Evolutionary conservation across 2,113 vertebrate genomes (phyloP).

Genomic region (Odobenus rosmarus): DNA sequence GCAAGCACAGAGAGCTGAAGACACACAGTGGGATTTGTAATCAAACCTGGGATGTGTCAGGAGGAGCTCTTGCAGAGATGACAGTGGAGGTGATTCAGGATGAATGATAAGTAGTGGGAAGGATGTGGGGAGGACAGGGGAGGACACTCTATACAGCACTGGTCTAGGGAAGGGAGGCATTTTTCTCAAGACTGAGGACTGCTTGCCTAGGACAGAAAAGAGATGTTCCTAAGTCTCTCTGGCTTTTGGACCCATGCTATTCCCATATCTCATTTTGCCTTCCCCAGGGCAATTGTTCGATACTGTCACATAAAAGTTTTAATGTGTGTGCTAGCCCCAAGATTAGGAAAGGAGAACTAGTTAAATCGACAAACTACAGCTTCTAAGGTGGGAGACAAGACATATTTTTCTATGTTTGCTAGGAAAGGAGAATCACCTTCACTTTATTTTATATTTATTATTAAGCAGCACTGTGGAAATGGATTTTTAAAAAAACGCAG

Average conservation of each 20-base stretch:
- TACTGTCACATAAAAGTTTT: not conserved
- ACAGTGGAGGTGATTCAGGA: not conserved
- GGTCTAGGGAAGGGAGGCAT: not conserved
- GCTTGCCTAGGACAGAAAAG: not conserved
- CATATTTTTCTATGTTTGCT: constrained; percentile 20
- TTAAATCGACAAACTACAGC: not conserved
- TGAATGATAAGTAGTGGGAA: not conserved
- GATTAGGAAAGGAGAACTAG: not conserved
- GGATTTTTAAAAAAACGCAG: not conserved
- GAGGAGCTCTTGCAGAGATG: not conserved
- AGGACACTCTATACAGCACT: not conserved
- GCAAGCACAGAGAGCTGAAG: not conserved
- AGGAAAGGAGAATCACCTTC: constrained; percentile 25
- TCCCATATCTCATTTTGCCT: not conserved
- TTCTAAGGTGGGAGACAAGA: not conserved
- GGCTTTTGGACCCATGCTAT: not conserved
- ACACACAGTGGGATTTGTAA: not conserved
- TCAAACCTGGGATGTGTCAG: not conserved
- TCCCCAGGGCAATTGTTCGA: not conserved
- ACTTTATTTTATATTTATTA: constrained; percentile 66
- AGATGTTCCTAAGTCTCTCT: not conserved
- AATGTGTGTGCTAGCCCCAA: not conserved
- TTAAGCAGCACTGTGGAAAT: constrained; percentile 38
- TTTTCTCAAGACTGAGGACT: not conserved
- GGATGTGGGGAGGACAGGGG: not conserved